phyloP scores from a whole-genome alignment of 2,797 vertebrate species.

The Epinephelus malabaricus region DNA sequence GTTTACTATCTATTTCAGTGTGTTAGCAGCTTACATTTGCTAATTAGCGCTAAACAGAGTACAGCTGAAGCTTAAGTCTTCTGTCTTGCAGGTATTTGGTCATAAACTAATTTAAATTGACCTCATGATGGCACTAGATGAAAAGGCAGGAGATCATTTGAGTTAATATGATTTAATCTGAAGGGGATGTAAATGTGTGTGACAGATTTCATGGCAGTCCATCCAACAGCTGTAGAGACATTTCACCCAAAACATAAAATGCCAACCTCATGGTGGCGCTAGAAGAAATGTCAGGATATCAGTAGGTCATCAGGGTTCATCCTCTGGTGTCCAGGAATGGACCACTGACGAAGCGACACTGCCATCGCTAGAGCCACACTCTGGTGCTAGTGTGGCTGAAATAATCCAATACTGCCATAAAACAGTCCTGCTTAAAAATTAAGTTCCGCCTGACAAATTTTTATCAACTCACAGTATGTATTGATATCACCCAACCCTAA shows the following conservation, averaged over 20 bases:
- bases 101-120: no score
- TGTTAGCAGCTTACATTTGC: no score
- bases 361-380: background rate
- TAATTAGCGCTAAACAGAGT: no score
- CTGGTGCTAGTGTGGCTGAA: background rate
- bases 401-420: background rate
- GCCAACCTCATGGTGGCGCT: background rate
- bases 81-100: no score
- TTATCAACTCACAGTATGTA: background rate
- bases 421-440: background rate
- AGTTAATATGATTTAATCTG: background rate
- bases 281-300: constrained; percentile 7
- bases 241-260: constrained; percentile 3
- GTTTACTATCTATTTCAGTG: no score
- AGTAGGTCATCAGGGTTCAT: background rate
- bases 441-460: no score
- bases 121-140: background rate
- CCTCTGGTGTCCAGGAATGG: background rate
- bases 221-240: background rate
- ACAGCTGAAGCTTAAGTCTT: no score
- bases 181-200: no score
- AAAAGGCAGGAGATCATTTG: background rate
- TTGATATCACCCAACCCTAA: background rate
- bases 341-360: background rate
- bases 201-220: background rate